Evolutionary conservation across 2,888 invertebrate genomes (phyloP).

Genomic region (Leptinotarsa haldemani): DNA sequence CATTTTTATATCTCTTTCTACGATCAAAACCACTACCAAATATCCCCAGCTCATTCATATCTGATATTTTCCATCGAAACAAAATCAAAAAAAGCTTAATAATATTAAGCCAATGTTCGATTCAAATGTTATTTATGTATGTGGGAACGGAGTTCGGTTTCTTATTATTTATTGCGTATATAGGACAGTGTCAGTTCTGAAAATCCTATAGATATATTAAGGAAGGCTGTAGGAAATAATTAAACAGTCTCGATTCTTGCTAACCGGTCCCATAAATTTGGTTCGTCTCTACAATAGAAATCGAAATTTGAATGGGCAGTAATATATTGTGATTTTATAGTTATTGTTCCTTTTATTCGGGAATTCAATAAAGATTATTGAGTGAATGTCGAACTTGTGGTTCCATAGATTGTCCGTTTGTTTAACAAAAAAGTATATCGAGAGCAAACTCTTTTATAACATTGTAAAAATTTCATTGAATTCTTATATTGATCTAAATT

Average conservation of each 20-base stretch:
- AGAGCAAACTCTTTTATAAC: too few relatives aligned
- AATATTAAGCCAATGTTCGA: slow-evolving; percentile 31
- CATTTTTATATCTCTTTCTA: slow-evolving; percentile 2
- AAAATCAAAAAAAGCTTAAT: slow-evolving; percentile 24
- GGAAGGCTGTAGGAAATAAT: slow-evolving; percentile 47
- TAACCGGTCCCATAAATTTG: slow-evolving; percentile 51
- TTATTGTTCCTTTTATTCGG: background rate
- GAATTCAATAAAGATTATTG: background rate
- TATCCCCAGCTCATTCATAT: slow-evolving; percentile 2
- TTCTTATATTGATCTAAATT: too few relatives aligned
- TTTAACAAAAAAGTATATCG: too few relatives aligned
- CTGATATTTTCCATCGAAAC: slow-evolving; percentile 16
- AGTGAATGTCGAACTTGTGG: background rate
- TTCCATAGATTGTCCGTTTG: background rate
- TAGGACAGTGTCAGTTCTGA: slow-evolving; percentile 45
- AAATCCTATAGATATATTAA: slow-evolving; percentile 47
- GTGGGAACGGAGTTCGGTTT: slow-evolving; percentile 39
- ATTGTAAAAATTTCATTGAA: too few relatives aligned
- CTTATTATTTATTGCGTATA: slow-evolving; percentile 40
- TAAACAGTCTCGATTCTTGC: slow-evolving; percentile 43
- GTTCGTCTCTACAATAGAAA: slow-evolving; percentile 28
- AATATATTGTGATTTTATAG: slow-evolving; percentile 30
- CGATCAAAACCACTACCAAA: slow-evolving; percentile 11
- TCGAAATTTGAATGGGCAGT: slow-evolving; percentile 27
- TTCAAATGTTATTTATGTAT: slow-evolving; percentile 45